Evolutionary conservation across 2,797 vertebrate genomes (phyloP), one percentile per base, ranked within the genome.

Genomic region (Allobates femoralis): DNA sequence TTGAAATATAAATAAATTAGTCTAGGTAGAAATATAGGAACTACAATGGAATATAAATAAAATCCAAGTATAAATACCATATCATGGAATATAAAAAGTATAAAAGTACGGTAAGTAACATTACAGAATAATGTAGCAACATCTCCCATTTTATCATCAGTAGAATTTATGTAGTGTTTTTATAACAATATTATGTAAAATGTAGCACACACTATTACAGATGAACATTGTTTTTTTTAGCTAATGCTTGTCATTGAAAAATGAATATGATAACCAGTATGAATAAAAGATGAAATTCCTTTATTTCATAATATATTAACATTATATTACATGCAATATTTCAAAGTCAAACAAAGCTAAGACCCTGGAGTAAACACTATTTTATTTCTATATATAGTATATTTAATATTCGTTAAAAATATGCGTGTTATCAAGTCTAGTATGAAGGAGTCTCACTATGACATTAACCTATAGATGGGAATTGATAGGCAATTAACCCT

Each of bases 281-380:
- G 93, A 95, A 96, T 95, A 95, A 96, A 95, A 95, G 91, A 95
- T 95, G 94, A 95, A 95, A 95, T 92, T 94, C 94, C 82, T 92
- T 94, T 93, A 91, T 90, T 89, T 89, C 92, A 92, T 95, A 93
- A 95, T 94, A 95, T 95, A 95, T 94, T 94, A 93, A 95, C 91
- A 85, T 87, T 92, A 91, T 90, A 91, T 89, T 92, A 90, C 91
- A 92, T 91, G 67, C 91, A 89, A 90, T 89, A 51, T 88, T 90
- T 90, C 81, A 84, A 94, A 93, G 90, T 91, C 89, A 87, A 91
- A 90, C 78, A 80, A 90, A 90, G 92, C 91, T 90, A 91, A 90
- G 15, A 81, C 46, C 73, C 86, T 88, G 88, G 86, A 88, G 91
- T 91, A 91, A 92, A 89, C 56, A 88, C 11, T 79, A 5, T 1